Evolutionary conservation across 2,797 vertebrate genomes (phyloP).

Genomic region (Schizopygopsis malacanthus): DNA sequence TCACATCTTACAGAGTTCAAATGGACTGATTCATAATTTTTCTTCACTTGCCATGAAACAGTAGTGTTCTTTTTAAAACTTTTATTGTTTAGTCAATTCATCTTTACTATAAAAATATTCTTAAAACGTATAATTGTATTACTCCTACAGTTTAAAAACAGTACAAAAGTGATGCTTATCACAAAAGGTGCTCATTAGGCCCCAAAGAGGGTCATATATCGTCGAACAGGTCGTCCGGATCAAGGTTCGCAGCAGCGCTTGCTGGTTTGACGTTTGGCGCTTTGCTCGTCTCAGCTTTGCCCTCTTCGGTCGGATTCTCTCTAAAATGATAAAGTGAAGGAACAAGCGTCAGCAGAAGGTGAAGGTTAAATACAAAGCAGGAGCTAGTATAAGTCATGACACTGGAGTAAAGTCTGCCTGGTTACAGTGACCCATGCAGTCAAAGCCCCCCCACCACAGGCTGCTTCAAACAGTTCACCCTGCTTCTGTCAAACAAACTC

Average conservation of each 20-base stretch:
- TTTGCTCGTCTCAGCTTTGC: slow-evolving; percentile 51
- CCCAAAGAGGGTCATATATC: slow-evolving; percentile 76
- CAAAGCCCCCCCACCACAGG: neutral
- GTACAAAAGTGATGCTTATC: neutral
- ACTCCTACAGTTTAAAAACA: neutral
- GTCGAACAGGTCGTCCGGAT: slow-evolving; percentile 84
- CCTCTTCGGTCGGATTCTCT: slow-evolving; percentile 36
- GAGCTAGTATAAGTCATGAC: slow-evolving; percentile 21
- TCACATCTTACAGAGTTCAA: neutral
- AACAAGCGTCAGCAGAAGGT: slow-evolving; percentile 29
- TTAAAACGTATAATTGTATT: neutral
- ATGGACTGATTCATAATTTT: neutral
- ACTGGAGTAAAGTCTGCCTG: neutral
- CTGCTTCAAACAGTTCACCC: neutral
- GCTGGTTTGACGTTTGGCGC: slow-evolving; percentile 47
- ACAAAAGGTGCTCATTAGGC: neutral
- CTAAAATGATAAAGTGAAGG: slow-evolving; percentile 51
- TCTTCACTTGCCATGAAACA: neutral
- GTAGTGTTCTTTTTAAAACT: neutral
- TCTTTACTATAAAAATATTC: neutral
- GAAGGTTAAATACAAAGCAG: slow-evolving; percentile 38
- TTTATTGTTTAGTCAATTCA: neutral
- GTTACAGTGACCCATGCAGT: slow-evolving; percentile 37
- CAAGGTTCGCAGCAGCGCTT: slow-evolving; percentile 66
- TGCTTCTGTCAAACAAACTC: neutral